Conservation (phyloP, 2,113 vertebrate genomes). For the Nannobrachium achirus region DNA sequence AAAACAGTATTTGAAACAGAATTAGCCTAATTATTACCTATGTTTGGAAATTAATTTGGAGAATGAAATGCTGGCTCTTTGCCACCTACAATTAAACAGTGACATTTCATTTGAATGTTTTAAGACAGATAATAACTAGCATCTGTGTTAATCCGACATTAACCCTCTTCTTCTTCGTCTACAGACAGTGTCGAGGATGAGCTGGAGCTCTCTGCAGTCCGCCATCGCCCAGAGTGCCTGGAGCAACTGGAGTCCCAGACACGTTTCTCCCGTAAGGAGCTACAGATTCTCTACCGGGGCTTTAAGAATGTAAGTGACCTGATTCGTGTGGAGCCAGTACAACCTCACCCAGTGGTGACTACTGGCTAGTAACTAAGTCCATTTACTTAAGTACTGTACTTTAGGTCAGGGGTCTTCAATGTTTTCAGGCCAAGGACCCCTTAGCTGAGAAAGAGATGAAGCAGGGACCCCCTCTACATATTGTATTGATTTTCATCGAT, state of each 20-base stretch:
- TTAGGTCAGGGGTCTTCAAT: conserved; percentile 15
- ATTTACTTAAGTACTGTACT: conserved; percentile 4
- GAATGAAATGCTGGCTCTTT: no score
- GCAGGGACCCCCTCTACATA: no score
- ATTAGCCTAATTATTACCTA: neutral
- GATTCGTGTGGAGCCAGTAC: neutral
- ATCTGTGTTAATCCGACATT: conserved; percentile 36
- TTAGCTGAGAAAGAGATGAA: no score
- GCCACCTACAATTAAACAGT: no score
- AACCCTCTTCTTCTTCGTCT: conserved; percentile 48
- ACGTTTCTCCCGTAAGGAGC: conserved; percentile 96
- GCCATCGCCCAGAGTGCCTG: conserved; percentile 95
- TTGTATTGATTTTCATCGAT: no score
- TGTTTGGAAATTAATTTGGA: neutral
- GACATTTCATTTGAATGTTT: no score
- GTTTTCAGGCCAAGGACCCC: no score
- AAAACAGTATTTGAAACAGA: neutral
- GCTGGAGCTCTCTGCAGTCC: conserved; percentile 93
- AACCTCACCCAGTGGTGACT: no score
- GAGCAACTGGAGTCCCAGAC: conserved; percentile 96
- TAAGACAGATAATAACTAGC: no score
- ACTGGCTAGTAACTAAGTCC: no score
- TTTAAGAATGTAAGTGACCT: conserved; percentile 94
- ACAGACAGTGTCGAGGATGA: conserved; percentile 98
- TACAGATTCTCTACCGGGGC: conserved; percentile 97